Base-by-base conservation (phyloP, 2,797 vertebrate genomes). In the Kryptolebias ocellatus region DNA sequence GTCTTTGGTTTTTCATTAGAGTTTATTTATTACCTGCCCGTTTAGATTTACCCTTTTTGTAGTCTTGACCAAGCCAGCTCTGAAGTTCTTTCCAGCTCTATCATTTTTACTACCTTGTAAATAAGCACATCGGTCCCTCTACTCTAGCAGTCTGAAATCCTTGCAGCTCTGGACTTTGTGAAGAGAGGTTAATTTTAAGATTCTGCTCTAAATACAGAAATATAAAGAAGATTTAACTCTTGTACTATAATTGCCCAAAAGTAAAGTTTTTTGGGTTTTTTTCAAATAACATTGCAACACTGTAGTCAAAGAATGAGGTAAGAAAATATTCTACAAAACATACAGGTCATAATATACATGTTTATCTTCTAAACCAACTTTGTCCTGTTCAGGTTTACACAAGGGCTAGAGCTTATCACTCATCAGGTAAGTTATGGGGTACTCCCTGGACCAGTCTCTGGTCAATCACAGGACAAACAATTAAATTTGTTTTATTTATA, bases 71-170 rank as follows among this genome's bases (percentile, higher is more conserved):
- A 44, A 39, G 52, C n/a, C 20, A 31, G 17, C 50, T 61, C 46
- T 64, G 8, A 69, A 64, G 54, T 65, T 72, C 70, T 73, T 74
- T 66, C 56, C 52, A 52, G 37, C 45, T 74, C 64, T 55, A 78
- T 79, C 34, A 67, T 74, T 81, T 77, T 80, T 69, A 83, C 53
- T 51, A 64, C 57, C 27, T 60, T 60, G 46, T 76, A 78, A 82
- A 80, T 68, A 72, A 76, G 60, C 42, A 65, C 54, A 67, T 79
- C 46, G 58, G 61, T 45, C 15, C n/a, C 51, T 56, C 49, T 20
- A 50, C 27, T 27, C 37, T 31, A 60, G 57, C 58, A 39, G 27
- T 56, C 68, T 16, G 11, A 55, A 54, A 60, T 75, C 45, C 47
- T 20, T 53, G 47, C 60, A 60, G 27, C 49, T 57, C 56, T 20